Evolutionary conservation across 2,888 invertebrate species (phyloP), one percentile per base, ranked within the genome.

Genomic region (Malachius bipustulatus): DNA sequence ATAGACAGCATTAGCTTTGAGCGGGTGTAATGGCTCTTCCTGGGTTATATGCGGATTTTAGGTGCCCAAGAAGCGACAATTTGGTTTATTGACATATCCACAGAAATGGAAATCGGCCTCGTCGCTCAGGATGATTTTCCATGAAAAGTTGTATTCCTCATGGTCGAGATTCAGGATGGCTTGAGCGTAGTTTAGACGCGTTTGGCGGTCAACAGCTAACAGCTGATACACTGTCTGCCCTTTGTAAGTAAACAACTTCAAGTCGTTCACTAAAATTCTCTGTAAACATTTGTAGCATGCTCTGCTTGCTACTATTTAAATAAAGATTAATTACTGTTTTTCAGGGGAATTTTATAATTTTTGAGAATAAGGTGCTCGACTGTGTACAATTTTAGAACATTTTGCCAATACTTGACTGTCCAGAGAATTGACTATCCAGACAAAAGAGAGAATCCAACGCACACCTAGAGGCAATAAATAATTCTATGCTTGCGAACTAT

Each of bases 61-160:
- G 6, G 24, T 19, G 24, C 24, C 24, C 24, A 6, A 19, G 24
- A 19, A 19, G n/a, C 24, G 24, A 6, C 6, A 19, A 19, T 19
- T 19, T 19, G 6, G 24, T 19, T 19, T 19, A 19, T 19, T 19
- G 6, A 19, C 24, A 19, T n/a, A 8, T 8, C 24, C 24, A 19
- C 24, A 8, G 26, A 30, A 30, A 10, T 30, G 32, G 19, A 32
- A 32, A 32, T 32, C 10, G 19, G 32, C 32, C 24, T 19, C 24
- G 24, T 19, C 24, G 24, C 24, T 19, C 24, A 19, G 6, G 6
- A 6, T 19, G n/a, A 19, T 32, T 37, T 37, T 37, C 4, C 30
- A 38, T 38, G 16, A 9, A 16, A 38, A 38, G 13, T 38, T 26
- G 16, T 35, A 30, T 26, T 38, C 30, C 16, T 30, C 32, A 26